Evolutionary conservation across 2,113 vertebrate species (phyloP).

Genomic region (Ceyx margarethae): DNA sequence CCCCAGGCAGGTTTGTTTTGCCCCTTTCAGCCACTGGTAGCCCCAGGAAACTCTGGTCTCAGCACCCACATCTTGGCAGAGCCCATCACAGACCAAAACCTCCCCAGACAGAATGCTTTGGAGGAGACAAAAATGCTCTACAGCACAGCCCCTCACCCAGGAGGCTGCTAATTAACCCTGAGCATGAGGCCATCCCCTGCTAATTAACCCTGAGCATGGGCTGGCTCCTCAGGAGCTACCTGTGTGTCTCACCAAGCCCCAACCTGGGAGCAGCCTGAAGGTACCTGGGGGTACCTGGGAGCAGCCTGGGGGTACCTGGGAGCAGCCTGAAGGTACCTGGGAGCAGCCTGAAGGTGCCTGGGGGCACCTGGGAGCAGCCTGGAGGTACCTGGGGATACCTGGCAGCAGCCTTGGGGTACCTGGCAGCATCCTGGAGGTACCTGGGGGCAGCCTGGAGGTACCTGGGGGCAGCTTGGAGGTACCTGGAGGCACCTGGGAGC

Average conservation of each 20-base stretch:
- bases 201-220: not conserved
- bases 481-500: too few species aligned
- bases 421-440: too few species aligned
- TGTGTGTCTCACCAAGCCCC: not conserved
- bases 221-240: not conserved
- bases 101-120: rapidly evolving
- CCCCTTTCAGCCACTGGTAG: not conserved
- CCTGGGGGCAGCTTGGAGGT: too few species aligned
- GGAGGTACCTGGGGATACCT: too few species aligned
- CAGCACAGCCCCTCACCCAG: not conserved
- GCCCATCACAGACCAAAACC: not conserved
- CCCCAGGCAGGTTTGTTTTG: not conserved
- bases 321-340: too few species aligned
- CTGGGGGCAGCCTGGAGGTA: too few species aligned
- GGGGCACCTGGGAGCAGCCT: too few species aligned
- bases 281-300: too few species aligned
- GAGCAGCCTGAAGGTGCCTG: too few species aligned
- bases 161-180: not conserved
- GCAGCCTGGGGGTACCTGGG: too few species aligned
- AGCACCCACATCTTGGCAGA: rapidly evolving
- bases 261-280: too few species aligned
- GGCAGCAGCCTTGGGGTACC: too few species aligned
- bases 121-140: not conserved
- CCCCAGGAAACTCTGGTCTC: not conserved
- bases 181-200: not conserved